Conservation (phyloP, 2,888 invertebrate species). For the Boloria euphrosyne region DNA sequence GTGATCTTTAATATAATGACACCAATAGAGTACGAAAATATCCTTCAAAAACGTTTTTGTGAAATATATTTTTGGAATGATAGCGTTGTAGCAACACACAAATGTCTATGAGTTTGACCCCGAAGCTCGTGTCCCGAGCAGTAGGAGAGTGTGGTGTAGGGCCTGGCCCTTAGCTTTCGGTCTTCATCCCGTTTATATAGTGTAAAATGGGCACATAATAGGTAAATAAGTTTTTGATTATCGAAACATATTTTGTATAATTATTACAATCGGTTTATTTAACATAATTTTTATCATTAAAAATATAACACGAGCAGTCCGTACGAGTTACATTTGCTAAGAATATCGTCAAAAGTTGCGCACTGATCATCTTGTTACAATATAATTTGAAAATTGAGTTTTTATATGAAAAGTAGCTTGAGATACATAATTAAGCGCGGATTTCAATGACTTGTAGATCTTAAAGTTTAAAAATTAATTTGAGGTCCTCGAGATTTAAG, state of each 20-base stretch:
- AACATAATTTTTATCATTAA: slow-evolving; percentile 51
- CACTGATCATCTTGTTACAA: slow-evolving; percentile 67
- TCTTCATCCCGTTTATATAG: slow-evolving; percentile 72
- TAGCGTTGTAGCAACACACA: slow-evolving; percentile 66
- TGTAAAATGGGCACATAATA: slow-evolving; percentile 82
- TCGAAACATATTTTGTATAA: slow-evolving; percentile 33
- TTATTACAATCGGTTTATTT: slow-evolving; percentile 31
- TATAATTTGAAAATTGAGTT: slow-evolving; percentile 66
- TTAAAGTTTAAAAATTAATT: slow-evolving; percentile 44
- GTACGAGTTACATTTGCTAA: slow-evolving; percentile 69
- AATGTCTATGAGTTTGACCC: slow-evolving; percentile 82
- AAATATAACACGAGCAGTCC: slow-evolving; percentile 65
- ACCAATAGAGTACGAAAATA: not conserved
- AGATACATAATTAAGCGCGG: slow-evolving; percentile 8
- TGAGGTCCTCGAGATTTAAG: slow-evolving; percentile 65
- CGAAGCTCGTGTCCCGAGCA: slow-evolving; percentile 81
- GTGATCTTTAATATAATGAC: not conserved
- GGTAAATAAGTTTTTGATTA: slow-evolving; percentile 69
- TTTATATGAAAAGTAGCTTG: slow-evolving; percentile 45
- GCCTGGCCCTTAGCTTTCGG: slow-evolving; percentile 78
- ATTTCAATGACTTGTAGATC: slow-evolving; percentile 5
- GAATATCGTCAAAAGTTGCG: slow-evolving; percentile 77
- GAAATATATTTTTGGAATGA: slow-evolving; percentile 24
- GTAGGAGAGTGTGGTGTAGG: slow-evolving; percentile 78
- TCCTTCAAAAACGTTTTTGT: slow-evolving; percentile 11